A percentile compares a stretch with the other conserved stretches of the same genome.
Conservation (phyloP, 2,797 vertebrate species). For the Naso thynnoides region DNA sequence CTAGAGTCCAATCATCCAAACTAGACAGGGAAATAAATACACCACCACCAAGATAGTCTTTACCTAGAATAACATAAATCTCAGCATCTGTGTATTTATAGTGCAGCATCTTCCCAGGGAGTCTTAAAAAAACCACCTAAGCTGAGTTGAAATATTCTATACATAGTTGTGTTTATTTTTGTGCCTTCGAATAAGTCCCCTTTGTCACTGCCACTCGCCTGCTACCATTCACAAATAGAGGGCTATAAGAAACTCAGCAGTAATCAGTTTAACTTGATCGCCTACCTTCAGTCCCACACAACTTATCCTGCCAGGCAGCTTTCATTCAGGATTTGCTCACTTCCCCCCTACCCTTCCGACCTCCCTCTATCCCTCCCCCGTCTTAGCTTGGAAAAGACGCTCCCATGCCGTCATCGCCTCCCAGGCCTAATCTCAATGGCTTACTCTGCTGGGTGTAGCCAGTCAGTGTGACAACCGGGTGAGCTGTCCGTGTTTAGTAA, state of each 20-base stretch:
- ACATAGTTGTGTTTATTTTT: constrained; percentile 72
- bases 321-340: constrained; percentile 76
- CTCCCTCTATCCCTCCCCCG: constrained; percentile 7
- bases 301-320: constrained; percentile 54
- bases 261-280: constrained; percentile 79
- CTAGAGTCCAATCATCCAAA: constrained; percentile 1
- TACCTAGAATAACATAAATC: constrained; percentile 40
- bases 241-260: constrained; percentile 51
- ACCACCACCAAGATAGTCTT: constrained; percentile 10
- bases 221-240: constrained; percentile 70
- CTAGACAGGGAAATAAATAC: constrained; percentile 36
- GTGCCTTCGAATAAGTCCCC: constrained; percentile 50
- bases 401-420: constrained; percentile 68
- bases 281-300: constrained; percentile 44
- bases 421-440: constrained; percentile 68
- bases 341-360: constrained; percentile 30
- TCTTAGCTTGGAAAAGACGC: constrained; percentile 68
- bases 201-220: constrained; percentile 41
- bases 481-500: constrained; percentile 71
- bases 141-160: constrained; percentile 45
- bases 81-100: constrained; percentile 47
- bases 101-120: constrained; percentile 17
- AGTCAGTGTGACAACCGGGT: constrained; percentile 76
- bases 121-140: constrained; percentile 33
- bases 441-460: constrained; percentile 74